These are phyloP conservation scores for Enhydra lutris DNA, from an alignment of 2,113 vertebrate species.

Conservation along the genomic window DNA sequence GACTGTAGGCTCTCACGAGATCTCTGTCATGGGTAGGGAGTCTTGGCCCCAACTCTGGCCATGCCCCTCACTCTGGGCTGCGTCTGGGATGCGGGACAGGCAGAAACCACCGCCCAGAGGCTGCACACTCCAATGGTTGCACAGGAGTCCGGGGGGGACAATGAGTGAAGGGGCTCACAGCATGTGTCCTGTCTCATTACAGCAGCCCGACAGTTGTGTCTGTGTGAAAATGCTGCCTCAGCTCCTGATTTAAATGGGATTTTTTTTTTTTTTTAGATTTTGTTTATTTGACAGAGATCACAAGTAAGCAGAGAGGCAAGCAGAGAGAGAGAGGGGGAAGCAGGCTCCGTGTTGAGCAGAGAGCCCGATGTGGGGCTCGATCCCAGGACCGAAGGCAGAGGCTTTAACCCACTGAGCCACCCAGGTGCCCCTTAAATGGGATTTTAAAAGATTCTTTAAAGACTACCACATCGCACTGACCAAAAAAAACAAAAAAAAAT, in stretches of 20 bases:
- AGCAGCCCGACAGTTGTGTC: not conserved
- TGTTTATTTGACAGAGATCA: too few species aligned
- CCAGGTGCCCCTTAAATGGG: not conserved
- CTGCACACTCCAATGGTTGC: not conserved
- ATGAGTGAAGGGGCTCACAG: not conserved
- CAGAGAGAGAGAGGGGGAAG: too few species aligned
- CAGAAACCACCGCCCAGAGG: not conserved
- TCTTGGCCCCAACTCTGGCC: not conserved
- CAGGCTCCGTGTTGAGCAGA: too few species aligned
- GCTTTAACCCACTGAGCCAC: too few species aligned
- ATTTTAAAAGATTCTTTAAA: not conserved
- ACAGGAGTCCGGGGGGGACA: not conserved
- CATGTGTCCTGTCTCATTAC: not conserved
- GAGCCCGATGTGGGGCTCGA: too few species aligned
- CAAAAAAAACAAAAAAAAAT: not conserved
- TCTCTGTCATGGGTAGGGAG: not conserved
- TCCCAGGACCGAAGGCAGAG: too few species aligned
- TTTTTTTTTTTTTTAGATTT: not conserved
- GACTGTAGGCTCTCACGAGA: not conserved
- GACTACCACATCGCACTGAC: too few species aligned
- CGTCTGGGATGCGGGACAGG: not conserved
- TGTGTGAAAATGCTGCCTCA: not conserved
- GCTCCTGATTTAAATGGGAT: not conserved
- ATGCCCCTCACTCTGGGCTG: not conserved
- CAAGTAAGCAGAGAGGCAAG: too few species aligned